Evolutionary conservation across 2,888 invertebrate genomes (phyloP).

Genomic region (Cephus nigrinus): DNA sequence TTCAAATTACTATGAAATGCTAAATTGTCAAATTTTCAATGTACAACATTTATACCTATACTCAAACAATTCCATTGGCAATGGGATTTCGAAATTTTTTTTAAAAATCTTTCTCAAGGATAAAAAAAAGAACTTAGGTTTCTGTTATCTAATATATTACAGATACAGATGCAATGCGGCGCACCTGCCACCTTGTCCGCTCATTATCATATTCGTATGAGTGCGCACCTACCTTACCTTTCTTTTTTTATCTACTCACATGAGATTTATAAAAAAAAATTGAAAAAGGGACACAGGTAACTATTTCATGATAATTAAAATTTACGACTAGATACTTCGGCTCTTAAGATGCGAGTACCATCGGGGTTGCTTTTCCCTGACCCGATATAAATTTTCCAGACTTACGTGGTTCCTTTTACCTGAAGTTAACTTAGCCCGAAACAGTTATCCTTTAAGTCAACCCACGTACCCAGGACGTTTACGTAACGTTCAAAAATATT

Average conservation of each 20-base stretch:
- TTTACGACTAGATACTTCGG: not conserved
- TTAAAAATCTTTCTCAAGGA: not conserved
- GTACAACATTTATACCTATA: not conserved
- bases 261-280: not conserved
- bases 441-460: not conserved
- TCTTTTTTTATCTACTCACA: not conserved
- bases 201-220: conserved; percentile 3
- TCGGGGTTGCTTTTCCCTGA: not conserved
- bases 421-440: not conserved
- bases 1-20: not conserved
- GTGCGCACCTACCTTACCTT: not conserved
- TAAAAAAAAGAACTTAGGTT: not conserved
- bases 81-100: not conserved
- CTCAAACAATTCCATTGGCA: no score
- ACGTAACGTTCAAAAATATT: not conserved
- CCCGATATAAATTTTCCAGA: not conserved
- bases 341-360: not conserved
- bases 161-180: not conserved
- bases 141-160: conserved; percentile 4
- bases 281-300: not conserved
- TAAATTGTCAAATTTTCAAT: not conserved
- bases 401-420: not conserved
- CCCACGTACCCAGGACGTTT: not conserved
- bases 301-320: not conserved
- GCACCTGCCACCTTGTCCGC: conserved; percentile 2